phyloP scores from a whole-genome alignment of 2,113 vertebrate species.

The Lampris incognitus region DNA sequence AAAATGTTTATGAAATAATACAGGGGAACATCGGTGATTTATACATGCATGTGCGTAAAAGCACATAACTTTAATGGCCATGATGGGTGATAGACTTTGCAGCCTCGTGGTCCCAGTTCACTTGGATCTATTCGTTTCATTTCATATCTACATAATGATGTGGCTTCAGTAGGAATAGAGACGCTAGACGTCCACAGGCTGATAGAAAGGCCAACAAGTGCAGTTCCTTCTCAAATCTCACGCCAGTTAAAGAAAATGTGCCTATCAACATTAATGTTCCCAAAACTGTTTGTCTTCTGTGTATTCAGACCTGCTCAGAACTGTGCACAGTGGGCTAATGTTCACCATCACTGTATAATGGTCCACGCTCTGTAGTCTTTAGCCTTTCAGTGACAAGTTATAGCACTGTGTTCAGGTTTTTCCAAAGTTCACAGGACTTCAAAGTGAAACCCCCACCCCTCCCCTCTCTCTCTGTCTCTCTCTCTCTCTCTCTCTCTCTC shows the following conservation, averaged over 20 bases:
- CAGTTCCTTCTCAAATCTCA: not conserved
- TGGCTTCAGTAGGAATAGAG: conserved; percentile 34
- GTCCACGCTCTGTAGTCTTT: conserved; percentile 2
- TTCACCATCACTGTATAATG: conserved; percentile 13
- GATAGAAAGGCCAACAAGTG: not conserved
- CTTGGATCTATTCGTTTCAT: conserved; percentile 40
- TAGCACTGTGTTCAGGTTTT: conserved; percentile 13
- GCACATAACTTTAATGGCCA: conserved; percentile 61
- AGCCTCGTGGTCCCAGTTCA: conserved; percentile 40
- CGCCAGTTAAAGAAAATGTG: not conserved
- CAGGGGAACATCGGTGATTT: conserved; percentile 58
- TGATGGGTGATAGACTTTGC: conserved; percentile 65
- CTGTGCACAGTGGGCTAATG: not conserved
- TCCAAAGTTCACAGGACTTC: conserved; percentile 46
- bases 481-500: not conserved
- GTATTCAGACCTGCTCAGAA: not conserved
- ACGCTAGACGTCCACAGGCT: conserved; percentile 29
- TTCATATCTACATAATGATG: not conserved
- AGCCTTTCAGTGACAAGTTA: conserved; percentile 33
- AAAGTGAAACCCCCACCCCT: conserved; percentile 20
- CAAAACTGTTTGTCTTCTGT: too few species aligned
- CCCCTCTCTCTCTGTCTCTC: not conserved
- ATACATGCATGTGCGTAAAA: conserved; percentile 58
- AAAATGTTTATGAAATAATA: conserved; percentile 49
- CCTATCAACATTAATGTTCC: not conserved